Base-by-base conservation (phyloP, 2,797 vertebrate genomes). In the Pangasius larnaudii region DNA sequence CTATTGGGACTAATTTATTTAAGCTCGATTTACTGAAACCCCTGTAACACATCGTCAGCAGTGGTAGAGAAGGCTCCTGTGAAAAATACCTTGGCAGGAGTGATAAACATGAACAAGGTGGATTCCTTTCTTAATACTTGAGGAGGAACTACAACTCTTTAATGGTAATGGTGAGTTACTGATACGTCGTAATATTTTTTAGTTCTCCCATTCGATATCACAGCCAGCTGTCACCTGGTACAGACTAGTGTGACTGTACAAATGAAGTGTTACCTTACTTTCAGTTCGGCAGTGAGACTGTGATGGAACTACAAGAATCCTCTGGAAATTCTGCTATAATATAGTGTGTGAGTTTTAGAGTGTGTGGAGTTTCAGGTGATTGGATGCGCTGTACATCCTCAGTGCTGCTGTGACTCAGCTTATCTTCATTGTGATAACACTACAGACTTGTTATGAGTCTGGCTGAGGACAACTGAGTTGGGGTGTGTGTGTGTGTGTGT, bases 371-470 rank as follows among this genome's bases (percentile, higher is more conserved):
- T 63, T 82, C 39, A 18, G 36, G 36, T 63, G 24, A 63, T 80
- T 80, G 30, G 30, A 36, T 80, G 77, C 30, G 14, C 53, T 36
- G 18, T 58, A 42, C 39, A 30, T 63, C 24, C 27, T 27, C 80
- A 82, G 39, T 82, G 58, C 58, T n/a, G 1, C 3, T 63, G 39
- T 82, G 80, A 82, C 80, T 63, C 39, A 33, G 19, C 27, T n/a
- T n/a, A 82, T 59, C 53, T 58, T 80, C 56, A 2, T 14, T 82
- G 58, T 82, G 58, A 82, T 36, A 61, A 82, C 30, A 63, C 36
- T n/a, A 63, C 80, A 46, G 58, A 24, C 36, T 82, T 63, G 58
- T 82, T 82, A 63, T 82, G 56, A 63, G 79, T 63, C 58, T 81
- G 58, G 36, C 36, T 61, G 58, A 18, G 58, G 18, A n/a, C 36